Evolutionary conservation across 2,797 vertebrate species (phyloP).

Genomic region (Lycodopsis pacificus): DNA sequence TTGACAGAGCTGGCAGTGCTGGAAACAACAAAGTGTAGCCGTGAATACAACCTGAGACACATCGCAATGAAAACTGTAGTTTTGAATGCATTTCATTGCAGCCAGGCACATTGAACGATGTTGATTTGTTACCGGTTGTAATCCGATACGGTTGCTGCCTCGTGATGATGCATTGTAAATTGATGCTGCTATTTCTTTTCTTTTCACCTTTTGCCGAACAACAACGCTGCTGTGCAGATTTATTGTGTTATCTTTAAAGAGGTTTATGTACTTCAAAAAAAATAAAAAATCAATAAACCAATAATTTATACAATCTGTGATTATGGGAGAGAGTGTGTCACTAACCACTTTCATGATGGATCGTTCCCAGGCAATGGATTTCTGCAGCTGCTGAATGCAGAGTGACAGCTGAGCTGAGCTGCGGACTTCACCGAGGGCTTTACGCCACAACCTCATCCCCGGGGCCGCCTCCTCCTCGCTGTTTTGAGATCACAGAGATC

Average conservation of each 20-base stretch:
- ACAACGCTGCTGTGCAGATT: not conserved
- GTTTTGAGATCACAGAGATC: conserved; percentile 74
- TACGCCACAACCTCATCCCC: conserved; percentile 93
- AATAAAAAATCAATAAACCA: conserved; percentile 1
- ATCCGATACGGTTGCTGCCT: not conserved
- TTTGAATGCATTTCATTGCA: not conserved
- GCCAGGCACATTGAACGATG: not conserved
- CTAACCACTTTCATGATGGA: conserved; percentile 98
- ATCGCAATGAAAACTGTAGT: not conserved
- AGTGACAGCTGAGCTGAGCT: conserved; percentile 96
- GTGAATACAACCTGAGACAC: conserved; percentile 19
- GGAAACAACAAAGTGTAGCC: conserved; percentile 61
- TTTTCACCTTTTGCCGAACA: not conserved
- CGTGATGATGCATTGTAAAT: conserved; percentile 1
- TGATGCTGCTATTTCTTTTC: not conserved
- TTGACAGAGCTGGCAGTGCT: conserved; percentile 97
- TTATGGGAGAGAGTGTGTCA: conserved; percentile 25
- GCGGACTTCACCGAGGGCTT: conserved; percentile 90
- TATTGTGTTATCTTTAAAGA: not conserved
- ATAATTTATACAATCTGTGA: conserved; percentile 3
- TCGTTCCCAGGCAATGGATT: conserved; percentile 95
- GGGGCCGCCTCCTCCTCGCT: conserved; percentile 94
- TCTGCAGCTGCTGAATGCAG: conserved; percentile 97
- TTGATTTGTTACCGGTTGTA: conserved; percentile 6
- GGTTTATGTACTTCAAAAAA: not conserved